Evolutionary conservation across 2,113 vertebrate species (phyloP).

Genomic region (Xenus cinereus): DNA sequence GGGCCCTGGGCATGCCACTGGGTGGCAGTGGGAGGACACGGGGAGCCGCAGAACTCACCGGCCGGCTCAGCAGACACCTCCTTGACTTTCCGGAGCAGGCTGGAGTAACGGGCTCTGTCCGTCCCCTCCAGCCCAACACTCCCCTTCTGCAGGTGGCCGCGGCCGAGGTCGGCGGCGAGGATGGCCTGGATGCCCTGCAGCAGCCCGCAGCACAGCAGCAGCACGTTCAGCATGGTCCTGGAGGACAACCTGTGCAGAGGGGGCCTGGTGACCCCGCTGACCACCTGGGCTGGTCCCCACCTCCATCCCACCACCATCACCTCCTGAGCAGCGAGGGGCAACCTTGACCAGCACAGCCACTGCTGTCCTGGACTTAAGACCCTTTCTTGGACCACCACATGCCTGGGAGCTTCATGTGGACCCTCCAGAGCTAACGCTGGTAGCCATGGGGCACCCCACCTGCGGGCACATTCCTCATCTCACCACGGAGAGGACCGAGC

Average conservation of each 20-base stretch:
- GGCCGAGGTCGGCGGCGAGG: slow-evolving; percentile 42
- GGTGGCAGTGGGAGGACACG: neutral
- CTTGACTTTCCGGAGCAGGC: slow-evolving; percentile 29
- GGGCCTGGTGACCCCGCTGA: fast-evolving
- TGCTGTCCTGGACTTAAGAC: neutral
- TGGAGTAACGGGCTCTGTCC: slow-evolving; percentile 41
- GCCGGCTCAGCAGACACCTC: neutral
- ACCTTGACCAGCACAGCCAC: neutral
- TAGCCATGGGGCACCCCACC: neutral
- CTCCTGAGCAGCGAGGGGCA: fast-evolving
- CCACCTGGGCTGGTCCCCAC: neutral
- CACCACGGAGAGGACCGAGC: fast-evolving
- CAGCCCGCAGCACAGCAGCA: slow-evolving; percentile 72
- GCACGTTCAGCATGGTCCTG: slow-evolving; percentile 66
- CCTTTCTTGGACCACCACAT: neutral
- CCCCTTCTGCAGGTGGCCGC: slow-evolving; percentile 20
- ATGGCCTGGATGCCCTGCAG: slow-evolving; percentile 64
- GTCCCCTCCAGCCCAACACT: neutral
- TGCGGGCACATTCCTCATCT: neutral
- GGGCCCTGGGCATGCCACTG: fast-evolving
- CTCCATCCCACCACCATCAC: fast-evolving
- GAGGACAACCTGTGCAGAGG: neutral
- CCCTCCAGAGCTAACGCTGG: fast-evolving
- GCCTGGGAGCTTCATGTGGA: neutral
- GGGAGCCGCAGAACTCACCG: slow-evolving; percentile 44